Base-by-base conservation (phyloP, 2,113 vertebrate genomes). In the Lepus timidus region DNA sequence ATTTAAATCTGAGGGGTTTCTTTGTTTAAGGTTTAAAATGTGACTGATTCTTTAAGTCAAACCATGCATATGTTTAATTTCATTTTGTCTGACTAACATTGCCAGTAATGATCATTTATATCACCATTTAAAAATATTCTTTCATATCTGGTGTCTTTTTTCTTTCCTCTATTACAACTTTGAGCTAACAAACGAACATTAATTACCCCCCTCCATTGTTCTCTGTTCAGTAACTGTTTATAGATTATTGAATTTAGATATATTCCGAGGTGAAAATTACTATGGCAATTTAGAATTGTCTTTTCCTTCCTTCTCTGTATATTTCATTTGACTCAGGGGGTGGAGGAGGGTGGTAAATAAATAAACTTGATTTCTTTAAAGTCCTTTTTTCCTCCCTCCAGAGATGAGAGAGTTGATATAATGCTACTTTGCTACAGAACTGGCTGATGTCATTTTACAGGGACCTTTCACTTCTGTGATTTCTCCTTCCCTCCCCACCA, bases 401-500 rank as follows among this genome's bases (percentile, higher is more conserved):
- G 52, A 95, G 68, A 55, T 92, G 88, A 96, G 87, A 95, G 80
- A 85, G 23, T 95, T 96, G 65, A 1, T 93, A 12, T 84, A 86
- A 51, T 91, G n/a, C 92, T 97, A 71, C 85, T 95, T 96, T 95
- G 93, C 90, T 95, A 58, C 88, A 94, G 44, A 95, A 91, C 88
- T 96, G 93, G 85, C 91, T 96, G 36, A 94, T 96, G 93, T 96
- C 90, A 88, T 96, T 96, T 96, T 96, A 92, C 95, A 96, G 94
- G 97, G 95, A 94, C 78, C 93, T 95, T 97, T 97, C 88, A 97
- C 81, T 82, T 96, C 95, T 97, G 78, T 97, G 96, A 96, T 97
- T 96, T 97, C 95, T 97, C 97, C 95, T 96, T 97, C 92, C 95
- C 95, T 97, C 96, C 95, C 94, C 92, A 95, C 95, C 94, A 97